Evolutionary conservation across 2,888 invertebrate species (phyloP), one percentile per base, ranked within the genome.

Genomic region (Drepana falcataria): DNA sequence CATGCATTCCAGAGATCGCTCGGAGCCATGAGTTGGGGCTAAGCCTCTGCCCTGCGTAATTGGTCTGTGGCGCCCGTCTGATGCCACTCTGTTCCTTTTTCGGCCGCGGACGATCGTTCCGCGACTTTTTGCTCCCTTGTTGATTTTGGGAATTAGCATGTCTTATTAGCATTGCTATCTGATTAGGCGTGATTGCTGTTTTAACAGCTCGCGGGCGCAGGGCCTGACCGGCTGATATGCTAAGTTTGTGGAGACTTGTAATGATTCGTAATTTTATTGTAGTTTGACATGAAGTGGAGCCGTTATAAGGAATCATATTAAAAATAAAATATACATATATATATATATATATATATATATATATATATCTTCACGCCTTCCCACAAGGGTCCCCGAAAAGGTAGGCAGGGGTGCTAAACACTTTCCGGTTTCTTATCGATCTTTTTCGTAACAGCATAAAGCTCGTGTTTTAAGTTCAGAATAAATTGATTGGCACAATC

Each of bases 101-200:
- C 74, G 76, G 74, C 68, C 71, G 56, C 70, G 71, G 67, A 69
- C 71, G 73, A 72, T 70, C 78, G 73, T 73, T 72, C 70, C 65
- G 63, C 61, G 61, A 55, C 69, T 77, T 75, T 83, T 83, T 82
- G 79, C 74, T 75, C 76, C 75, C 81, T 85, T 91, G 91, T 91
- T 91, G 91, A 87, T 91, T 91, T 91, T 90, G 81, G 84, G 83
- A 90, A 91, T 91, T 91, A 91, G 91, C 88, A 86, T 87, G 91
- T 90, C 91, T 89, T 89, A 87, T 91, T 90, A 89, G 84, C 90
- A 87, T 91, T 86, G 82, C 87, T 83, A 85, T 80, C 80, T 77
- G 88, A 87, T 89, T 88, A 82, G 71, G 75, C 73, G 62, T 76
- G 83, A 88, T 90, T 85, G 83, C 79, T 84, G 84, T 86, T 85